Evolutionary conservation across 37 sponge, comb jelly and placozoan genomes (phyloP).

Genomic region (Chondrosia reniformis): DNA sequence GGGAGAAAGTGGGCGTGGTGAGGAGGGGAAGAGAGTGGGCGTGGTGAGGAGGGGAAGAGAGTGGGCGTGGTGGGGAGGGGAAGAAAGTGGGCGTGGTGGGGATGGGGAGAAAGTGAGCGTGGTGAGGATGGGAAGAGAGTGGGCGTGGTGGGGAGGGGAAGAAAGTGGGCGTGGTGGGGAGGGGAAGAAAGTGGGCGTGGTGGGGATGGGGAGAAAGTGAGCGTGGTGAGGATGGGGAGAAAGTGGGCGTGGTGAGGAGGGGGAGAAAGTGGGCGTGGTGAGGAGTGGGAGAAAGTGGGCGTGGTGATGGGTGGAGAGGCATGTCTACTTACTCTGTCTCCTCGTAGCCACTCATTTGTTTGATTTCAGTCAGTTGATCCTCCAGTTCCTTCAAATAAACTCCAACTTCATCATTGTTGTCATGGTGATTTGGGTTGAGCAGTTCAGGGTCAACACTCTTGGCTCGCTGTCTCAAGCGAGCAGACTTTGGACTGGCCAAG

Average conservation of each 20-base stretch:
- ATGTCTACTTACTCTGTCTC: not conserved
- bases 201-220: not conserved
- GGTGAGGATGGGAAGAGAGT: not conserved
- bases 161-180: not conserved
- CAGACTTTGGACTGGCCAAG: not conserved
- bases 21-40: not conserved
- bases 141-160: not conserved
- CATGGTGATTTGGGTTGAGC: not conserved
- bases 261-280: not conserved
- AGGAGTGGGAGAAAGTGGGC: not conserved
- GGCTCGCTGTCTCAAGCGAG: not conserved
- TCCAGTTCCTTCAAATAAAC: not conserved
- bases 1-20: conserved; percentile 1
- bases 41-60: not conserved
- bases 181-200: not conserved
- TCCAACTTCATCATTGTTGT: not conserved
- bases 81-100: not conserved
- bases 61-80: not conserved
- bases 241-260: not conserved
- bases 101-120: not conserved
- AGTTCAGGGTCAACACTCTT: conserved; percentile 16
- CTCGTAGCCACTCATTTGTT: not conserved
- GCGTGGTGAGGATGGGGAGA: not conserved
- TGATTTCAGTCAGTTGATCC: conserved; percentile 17
- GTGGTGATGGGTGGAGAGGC: not conserved